Base-by-base conservation (phyloP, 1,140 invertebrate genomes). In the Nasonia vitripennis region DNA sequence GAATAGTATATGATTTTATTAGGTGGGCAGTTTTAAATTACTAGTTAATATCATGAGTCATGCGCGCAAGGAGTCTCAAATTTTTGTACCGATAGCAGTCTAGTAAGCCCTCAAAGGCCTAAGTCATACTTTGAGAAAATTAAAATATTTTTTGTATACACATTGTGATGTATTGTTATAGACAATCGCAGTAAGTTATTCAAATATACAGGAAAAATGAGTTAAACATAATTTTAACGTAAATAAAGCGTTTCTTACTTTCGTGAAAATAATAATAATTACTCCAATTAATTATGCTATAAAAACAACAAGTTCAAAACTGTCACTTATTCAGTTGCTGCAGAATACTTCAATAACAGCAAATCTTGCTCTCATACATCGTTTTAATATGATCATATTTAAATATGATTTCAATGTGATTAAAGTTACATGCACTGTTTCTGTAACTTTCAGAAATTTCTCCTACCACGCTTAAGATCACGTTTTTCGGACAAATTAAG, bases 1-100 rank as follows among this genome's bases (percentile, higher is more conserved):
- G 45, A 82, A 82, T 83, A 82, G 51, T 85, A 77, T 37, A 48
- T 78, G 55, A 85, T 77, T 85, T 81, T 17, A 86, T 86, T 78
- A 83, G 74, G 45, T 78, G 80, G 80, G 85, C 80, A 86, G 85
- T 82, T 83, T 85, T 73, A 62, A 86, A 83, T 82, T 78, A 86
- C 68, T 82, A 73, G 11, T 62, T 86, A 82, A 78, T 82, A 86
- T 82, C 55, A 82, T 86, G 48, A 86, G 75, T 51, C 31, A 62
- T 78, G 71, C 51, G 41, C 45, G 27, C 80, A 78, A 81, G 62
- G 34, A 81, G 37, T 85, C 48, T 80, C 37, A 17, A 85, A 81
- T 85, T 85, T 81, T 86, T 81, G 79, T 81, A 81, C 79, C 75
- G 75, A 86, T 86, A 82, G 48, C 62, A 86, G 67, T 83, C 80